phyloP scores from a whole-genome alignment of 2,888 invertebrate genomes.

The Cataglyphis altisquamis region DNA sequence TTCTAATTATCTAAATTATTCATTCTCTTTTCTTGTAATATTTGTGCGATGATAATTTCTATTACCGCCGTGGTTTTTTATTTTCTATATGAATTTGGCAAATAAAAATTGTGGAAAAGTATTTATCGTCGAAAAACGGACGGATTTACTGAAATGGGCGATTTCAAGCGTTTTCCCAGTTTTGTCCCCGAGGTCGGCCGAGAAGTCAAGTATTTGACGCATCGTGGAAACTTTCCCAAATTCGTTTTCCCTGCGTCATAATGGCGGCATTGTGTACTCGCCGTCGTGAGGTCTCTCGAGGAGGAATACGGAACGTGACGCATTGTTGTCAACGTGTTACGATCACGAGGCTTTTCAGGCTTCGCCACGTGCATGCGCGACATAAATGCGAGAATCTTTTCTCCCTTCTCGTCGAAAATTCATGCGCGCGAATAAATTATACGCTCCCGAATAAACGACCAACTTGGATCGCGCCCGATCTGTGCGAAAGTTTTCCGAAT shows the following conservation, averaged over 20 bases:
- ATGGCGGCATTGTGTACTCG: constrained; percentile 63
- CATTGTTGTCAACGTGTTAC: constrained; percentile 57
- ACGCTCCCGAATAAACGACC: constrained; percentile 64
- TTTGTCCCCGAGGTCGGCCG: constrained; percentile 9
- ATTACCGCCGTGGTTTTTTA: not conserved
- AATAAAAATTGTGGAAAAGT: not conserved
- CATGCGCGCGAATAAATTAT: constrained; percentile 52
- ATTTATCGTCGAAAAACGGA: constrained; percentile 7
- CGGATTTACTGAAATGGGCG: not conserved
- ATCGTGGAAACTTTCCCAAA: constrained; percentile 65
- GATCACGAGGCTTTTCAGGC: constrained; percentile 51
- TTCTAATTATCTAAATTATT: not conserved
- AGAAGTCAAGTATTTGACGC: constrained; percentile 38
- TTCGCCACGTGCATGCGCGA: constrained; percentile 16
- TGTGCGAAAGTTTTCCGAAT: constrained; percentile 73
- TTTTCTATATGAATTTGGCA: no score
- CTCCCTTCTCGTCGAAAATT: constrained; percentile 6
- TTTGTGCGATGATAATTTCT: not conserved
- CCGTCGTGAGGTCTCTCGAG: constrained; percentile 9
- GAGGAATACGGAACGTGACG: constrained; percentile 56
- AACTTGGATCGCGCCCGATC: constrained; percentile 66
- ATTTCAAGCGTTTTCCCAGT: constrained; percentile 26
- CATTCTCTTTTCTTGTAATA: no score
- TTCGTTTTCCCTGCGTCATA: constrained; percentile 61
- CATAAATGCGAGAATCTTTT: constrained; percentile 24